A percentile compares a stretch with the other conserved stretches of the same genome.
These are phyloP conservation scores for Scomber scombrus DNA, from an alignment of 2,113 vertebrate species.

Conservation along the genomic window DNA sequence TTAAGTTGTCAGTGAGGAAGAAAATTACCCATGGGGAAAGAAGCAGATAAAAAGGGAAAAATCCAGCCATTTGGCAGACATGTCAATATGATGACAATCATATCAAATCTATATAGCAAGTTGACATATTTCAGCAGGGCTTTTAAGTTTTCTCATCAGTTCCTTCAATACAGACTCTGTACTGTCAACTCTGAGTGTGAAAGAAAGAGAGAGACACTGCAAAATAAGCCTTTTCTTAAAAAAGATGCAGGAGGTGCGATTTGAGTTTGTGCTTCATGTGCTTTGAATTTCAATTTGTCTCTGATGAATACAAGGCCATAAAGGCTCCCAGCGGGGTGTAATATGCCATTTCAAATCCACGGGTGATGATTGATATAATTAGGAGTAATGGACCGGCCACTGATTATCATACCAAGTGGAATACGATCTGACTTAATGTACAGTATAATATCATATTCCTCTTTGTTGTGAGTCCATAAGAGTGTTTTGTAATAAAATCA, in stretches of 20 bases:
- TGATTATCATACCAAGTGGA: constrained; percentile 58
- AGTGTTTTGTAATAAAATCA: neutral
- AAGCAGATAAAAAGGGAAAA: constrained; percentile 3
- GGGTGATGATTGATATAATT: constrained; percentile 75
- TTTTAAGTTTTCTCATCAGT: constrained; percentile 13
- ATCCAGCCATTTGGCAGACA: neutral
- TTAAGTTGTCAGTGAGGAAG: constrained; percentile 22
- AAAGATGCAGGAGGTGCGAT: constrained; percentile 38
- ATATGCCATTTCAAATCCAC: constrained; percentile 57
- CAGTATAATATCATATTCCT: constrained; percentile 26
- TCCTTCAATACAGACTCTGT: neutral
- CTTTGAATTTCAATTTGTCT: constrained; percentile 67
- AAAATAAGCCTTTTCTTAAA: constrained; percentile 19
- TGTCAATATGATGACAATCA: constrained; percentile 16
- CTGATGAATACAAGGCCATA: constrained; percentile 52
- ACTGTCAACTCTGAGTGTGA: neutral
- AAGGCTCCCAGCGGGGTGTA: constrained; percentile 57
- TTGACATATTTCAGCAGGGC: constrained; percentile 6
- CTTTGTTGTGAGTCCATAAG: neutral
- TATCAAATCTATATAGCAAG: neutral
- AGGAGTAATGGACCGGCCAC: constrained; percentile 62
- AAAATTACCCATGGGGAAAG: constrained; percentile 24
- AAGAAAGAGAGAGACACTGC: constrained; percentile 5
- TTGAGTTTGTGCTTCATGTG: constrained; percentile 50
- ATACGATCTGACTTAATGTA: constrained; percentile 56